Conservation (phyloP, 2,888 invertebrate species). For the Noctua pronuba region DNA sequence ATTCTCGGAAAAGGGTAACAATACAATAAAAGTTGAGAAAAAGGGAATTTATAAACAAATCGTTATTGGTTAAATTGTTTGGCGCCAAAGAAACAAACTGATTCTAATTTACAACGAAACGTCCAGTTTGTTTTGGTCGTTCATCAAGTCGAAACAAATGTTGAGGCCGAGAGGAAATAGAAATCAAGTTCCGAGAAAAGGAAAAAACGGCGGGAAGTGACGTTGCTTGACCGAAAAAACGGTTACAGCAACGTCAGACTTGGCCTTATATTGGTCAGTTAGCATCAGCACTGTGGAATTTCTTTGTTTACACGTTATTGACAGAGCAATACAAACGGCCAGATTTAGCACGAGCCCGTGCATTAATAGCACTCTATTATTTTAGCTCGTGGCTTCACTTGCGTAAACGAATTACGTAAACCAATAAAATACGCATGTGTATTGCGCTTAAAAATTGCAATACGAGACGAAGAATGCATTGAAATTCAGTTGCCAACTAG, state of each 20-base stretch:
- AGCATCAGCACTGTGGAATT: constrained; percentile 55
- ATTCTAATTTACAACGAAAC: constrained; percentile 66
- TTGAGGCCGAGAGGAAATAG: constrained; percentile 50
- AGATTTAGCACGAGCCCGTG: constrained; percentile 56
- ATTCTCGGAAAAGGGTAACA: constrained; percentile 26
- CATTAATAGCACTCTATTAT: constrained; percentile 53
- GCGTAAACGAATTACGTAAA: constrained; percentile 56
- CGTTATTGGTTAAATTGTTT: constrained; percentile 45
- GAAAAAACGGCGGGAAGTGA: constrained; percentile 53
- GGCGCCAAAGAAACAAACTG: constrained; percentile 61
- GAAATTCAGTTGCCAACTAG: constrained; percentile 48
- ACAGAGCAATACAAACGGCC: constrained; percentile 53
- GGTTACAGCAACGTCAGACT: constrained; percentile 42
- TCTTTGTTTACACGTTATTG: constrained; percentile 62
- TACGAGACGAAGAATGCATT: constrained; percentile 48
- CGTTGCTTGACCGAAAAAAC: constrained; percentile 54
- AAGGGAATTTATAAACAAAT: constrained; percentile 49
- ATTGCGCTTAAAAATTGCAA: constrained; percentile 48
- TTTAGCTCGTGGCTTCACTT: constrained; percentile 38
- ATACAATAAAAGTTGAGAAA: constrained; percentile 42
- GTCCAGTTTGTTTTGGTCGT: constrained; percentile 67
- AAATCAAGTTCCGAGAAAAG: constrained; percentile 53
- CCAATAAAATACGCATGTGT: constrained; percentile 40
- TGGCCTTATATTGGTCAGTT: constrained; percentile 54
- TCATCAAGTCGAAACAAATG: constrained; percentile 65